Evolutionary conservation across 2,113 vertebrate species (phyloP).

Genomic region (Piaya cayana): DNA sequence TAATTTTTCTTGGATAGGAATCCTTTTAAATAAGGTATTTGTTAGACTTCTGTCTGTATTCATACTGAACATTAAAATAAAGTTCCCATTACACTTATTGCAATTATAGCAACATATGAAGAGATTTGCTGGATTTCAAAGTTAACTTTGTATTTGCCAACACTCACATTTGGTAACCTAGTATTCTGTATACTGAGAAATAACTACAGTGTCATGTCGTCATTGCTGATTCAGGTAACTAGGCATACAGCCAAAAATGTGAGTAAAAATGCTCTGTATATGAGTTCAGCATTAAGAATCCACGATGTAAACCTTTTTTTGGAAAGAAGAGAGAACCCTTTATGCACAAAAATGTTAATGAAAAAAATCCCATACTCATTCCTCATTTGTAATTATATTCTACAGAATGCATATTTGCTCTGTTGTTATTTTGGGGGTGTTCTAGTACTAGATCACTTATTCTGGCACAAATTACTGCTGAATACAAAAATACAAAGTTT

Average conservation of each 20-base stretch:
- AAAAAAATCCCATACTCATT: background rate
- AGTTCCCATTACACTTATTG: background rate
- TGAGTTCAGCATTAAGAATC: background rate
- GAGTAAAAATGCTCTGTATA: background rate
- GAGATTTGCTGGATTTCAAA: background rate
- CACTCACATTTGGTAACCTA: background rate
- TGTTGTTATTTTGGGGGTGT: background rate
- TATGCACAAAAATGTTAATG: background rate
- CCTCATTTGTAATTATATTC: background rate
- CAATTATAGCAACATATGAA: background rate
- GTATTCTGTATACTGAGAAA: background rate
- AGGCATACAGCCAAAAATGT: background rate
- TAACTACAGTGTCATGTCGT: background rate
- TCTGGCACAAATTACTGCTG: background rate
- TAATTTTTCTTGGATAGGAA: background rate
- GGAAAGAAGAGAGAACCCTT: background rate
- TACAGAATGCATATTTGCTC: background rate
- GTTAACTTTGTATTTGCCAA: accelerated
- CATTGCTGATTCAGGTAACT: background rate
- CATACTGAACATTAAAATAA: background rate
- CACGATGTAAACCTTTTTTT: too few species aligned
- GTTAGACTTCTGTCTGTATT: background rate
- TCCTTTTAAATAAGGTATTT: background rate
- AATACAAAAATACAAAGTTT: background rate
- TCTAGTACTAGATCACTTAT: background rate